Evolutionary conservation across 1,140 invertebrate genomes (phyloP), one percentile per base, ranked within the genome.

Genomic region (silkworm (Bombyx mori)): DNA sequence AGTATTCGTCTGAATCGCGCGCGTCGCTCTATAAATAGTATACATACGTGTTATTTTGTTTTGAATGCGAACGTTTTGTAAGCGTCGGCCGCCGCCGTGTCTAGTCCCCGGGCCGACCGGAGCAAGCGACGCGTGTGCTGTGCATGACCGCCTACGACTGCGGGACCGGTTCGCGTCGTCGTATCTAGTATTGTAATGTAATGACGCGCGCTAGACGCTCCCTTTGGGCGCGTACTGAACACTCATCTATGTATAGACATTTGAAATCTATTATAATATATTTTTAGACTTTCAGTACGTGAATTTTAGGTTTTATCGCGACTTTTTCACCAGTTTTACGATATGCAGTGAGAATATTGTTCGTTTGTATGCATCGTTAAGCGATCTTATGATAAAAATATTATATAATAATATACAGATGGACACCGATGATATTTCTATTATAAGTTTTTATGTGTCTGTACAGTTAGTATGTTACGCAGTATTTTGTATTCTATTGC

Each of bases 1-100:
- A 91, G 98, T 99, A 73, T 99, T 95, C 90, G 94, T 94, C 82
- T 94, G 91, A 91, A 69, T 75, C 56, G 53, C 60, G n/a, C 55
- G 52, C 58, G 51, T 62, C 65, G 61, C 50, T 58, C 60, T 64
- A 63, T 68, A 68, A 66, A 65, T 65, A 68, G 52, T 61, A 57
- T 65, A 65, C 62, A 65, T 71, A 70, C 66, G 65, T 65, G 66
- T 35, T 66, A 64, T 62, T 67, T 69, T 65, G 64, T 58, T 74
- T 72, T 69, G 62, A 65, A 71, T 71, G 71, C 67, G 71, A 77
- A 73, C 65, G 71, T 54, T 73, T 61, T 65, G 55, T 60, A 56
- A 58, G 53, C 26, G 26, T 63, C 63, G 57, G 65, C 26, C 66
- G 58, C 56, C 52, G 58, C 54, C 56, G 66, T 69, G 72, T 74